A percentile compares a stretch with the other conserved stretches of the same genome.
Conservation (phyloP, 2,797 vertebrate species). For the Diplodus sargus region DNA sequence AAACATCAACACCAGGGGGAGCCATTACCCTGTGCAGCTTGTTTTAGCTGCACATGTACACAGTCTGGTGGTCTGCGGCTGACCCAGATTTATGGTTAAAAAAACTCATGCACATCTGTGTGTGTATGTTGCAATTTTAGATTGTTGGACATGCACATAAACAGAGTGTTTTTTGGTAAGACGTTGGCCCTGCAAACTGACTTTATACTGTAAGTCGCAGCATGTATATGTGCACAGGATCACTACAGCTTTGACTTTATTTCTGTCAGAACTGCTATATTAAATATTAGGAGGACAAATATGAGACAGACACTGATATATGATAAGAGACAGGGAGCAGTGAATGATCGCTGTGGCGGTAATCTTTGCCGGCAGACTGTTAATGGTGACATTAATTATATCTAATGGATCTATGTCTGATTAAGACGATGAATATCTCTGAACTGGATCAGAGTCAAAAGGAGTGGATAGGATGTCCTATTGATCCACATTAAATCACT, state of each 20-base stretch:
- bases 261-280: conserved; percentile 5
- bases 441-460: conserved; percentile 13
- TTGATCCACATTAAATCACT: conserved; percentile 23
- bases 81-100: conserved; percentile 27
- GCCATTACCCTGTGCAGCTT: conserved; percentile 9
- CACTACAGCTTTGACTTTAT: conserved; percentile 8
- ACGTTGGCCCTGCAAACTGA: not conserved
- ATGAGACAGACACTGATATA: conserved; percentile 4
- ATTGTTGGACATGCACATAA: not conserved
- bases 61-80: not conserved
- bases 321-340: not conserved
- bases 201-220: not conserved
- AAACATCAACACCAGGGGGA: conserved; percentile 40
- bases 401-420: conserved; percentile 43
- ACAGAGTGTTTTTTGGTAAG: not conserved
- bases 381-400: conserved; percentile 51
- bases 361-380: conserved; percentile 37
- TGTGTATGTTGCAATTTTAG: not conserved
- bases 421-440: conserved; percentile 38
- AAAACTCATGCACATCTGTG: not conserved
- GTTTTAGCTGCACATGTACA: not conserved
- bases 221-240: not conserved
- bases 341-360: conserved; percentile 15
- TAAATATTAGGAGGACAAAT: conserved; percentile 14
- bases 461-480: conserved; percentile 17